Evolutionary conservation across 2,888 invertebrate species (phyloP).

Genomic region (Cremastinae sp.): DNA sequence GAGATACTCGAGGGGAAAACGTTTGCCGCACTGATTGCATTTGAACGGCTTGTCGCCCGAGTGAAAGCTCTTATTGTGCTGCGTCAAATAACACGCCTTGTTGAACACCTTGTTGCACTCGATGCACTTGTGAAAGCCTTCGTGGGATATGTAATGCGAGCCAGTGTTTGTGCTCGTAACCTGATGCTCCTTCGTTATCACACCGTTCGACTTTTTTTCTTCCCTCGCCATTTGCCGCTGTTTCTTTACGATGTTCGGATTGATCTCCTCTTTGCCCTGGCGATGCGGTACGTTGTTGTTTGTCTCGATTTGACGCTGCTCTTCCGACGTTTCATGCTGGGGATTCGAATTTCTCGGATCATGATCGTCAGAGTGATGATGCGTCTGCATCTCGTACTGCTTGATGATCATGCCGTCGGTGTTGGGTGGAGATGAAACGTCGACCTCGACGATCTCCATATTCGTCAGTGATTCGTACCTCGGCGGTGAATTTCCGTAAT

Average conservation of each 20-base stretch:
- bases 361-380: constrained; percentile 39
- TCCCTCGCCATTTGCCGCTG: constrained; percentile 27
- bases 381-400: constrained; percentile 62
- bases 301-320: constrained; percentile 65
- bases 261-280: constrained; percentile 70
- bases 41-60: constrained; percentile 92
- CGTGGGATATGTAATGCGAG: constrained; percentile 72
- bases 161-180: constrained; percentile 71
- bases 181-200: constrained; percentile 71
- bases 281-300: constrained; percentile 72
- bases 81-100: constrained; percentile 93
- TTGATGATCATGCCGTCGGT: constrained; percentile 68
- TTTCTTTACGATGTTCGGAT: constrained; percentile 67
- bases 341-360: constrained; percentile 36
- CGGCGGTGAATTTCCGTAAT: constrained; percentile 68
- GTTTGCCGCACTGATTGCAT: constrained; percentile 92
- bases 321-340: constrained; percentile 28
- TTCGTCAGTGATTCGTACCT: constrained; percentile 69
- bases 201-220: constrained; percentile 45
- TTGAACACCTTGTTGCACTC: constrained; percentile 93
- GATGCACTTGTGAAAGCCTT: constrained; percentile 85
- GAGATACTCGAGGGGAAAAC: constrained; percentile 87
- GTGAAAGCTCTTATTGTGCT: constrained; percentile 95
- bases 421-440: constrained; percentile 61
- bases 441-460: constrained; percentile 60